Evolutionary conservation across 2,797 vertebrate species (phyloP).

Genomic region (Gallirallus australis): DNA sequence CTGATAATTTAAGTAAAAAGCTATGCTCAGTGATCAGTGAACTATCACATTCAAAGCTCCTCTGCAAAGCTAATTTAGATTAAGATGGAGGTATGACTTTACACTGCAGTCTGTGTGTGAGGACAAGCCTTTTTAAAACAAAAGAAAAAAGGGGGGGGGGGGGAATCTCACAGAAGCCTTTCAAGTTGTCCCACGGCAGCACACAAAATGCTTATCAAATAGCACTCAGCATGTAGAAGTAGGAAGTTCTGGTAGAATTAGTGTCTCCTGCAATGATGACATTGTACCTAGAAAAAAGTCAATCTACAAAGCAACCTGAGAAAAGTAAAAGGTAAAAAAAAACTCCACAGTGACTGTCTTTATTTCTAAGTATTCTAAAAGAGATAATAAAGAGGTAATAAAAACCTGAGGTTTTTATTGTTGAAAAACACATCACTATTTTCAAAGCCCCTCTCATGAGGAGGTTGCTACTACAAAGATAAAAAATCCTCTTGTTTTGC

Average conservation of each 20-base stretch:
- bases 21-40: slow-evolving; percentile 14
- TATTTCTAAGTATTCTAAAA: not conserved
- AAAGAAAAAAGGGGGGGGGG: not conserved
- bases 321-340: not conserved
- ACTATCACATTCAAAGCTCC: slow-evolving; percentile 8
- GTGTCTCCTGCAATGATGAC: not conserved
- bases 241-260: not conserved
- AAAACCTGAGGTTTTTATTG: not conserved
- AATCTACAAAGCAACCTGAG: not conserved
- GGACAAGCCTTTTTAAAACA: slow-evolving; percentile 13
- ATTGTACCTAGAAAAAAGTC: not conserved
- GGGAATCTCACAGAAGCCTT: not conserved
- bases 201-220: not conserved
- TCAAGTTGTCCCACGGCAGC: not conserved
- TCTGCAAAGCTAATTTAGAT: slow-evolving; percentile 19
- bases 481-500: not conserved
- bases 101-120: not conserved
- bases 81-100: not conserved
- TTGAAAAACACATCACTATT: not conserved
- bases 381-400: not conserved
- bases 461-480: not conserved
- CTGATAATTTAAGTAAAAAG: slow-evolving; percentile 28
- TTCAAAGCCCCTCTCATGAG: not conserved
- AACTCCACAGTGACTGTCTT: not conserved
- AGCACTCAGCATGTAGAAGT: not conserved